A percentile compares a stretch with the other conserved stretches of the same genome.
phyloP scores from a whole-genome alignment of 2,888 invertebrate genomes.

The Vesta saturnalis region DNA sequence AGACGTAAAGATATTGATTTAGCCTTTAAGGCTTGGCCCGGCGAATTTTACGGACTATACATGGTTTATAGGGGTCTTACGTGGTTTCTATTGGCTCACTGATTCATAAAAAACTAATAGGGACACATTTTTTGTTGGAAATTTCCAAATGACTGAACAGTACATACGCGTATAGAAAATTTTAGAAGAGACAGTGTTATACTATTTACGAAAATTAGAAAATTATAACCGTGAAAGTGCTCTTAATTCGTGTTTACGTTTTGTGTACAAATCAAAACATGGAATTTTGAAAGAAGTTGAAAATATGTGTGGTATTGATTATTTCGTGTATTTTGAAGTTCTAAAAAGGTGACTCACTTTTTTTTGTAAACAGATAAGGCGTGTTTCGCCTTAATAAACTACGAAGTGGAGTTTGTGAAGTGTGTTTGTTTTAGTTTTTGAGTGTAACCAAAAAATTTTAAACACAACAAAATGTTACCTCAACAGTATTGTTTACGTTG shows the following conservation, averaged over 20 bases:
- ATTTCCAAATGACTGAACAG: conserved; percentile 72
- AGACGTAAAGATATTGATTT: conserved; percentile 63
- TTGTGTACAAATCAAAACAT: conserved; percentile 48
- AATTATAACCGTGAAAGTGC: conserved; percentile 36
- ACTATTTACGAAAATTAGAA: conserved; percentile 41
- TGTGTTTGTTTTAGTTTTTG: conserved; percentile 29
- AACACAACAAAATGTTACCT: conserved; percentile 71
- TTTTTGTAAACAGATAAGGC: conserved; percentile 45
- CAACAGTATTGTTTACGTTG: conserved; percentile 93
- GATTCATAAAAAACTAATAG: conserved; percentile 63
- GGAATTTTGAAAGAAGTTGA: conserved; percentile 53
- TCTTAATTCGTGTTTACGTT: conserved; percentile 43
- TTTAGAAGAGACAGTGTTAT: conserved; percentile 56
- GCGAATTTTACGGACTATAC: conserved; percentile 62
- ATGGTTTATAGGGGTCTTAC: conserved; percentile 64
- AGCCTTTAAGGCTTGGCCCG: conserved; percentile 63
- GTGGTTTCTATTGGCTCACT: conserved; percentile 64
- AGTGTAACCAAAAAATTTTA: conserved; percentile 32
- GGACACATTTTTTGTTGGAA: conserved; percentile 66
- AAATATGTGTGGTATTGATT: conserved; percentile 56
- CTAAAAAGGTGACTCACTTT: conserved; percentile 55
- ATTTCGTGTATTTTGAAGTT: conserved; percentile 58
- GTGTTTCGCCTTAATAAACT: conserved; percentile 33
- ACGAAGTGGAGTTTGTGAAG: conserved; percentile 32
- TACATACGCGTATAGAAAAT: conserved; percentile 61